Base-by-base conservation (phyloP, 2,888 invertebrate genomes). In the Lithophane semibrunnea region DNA sequence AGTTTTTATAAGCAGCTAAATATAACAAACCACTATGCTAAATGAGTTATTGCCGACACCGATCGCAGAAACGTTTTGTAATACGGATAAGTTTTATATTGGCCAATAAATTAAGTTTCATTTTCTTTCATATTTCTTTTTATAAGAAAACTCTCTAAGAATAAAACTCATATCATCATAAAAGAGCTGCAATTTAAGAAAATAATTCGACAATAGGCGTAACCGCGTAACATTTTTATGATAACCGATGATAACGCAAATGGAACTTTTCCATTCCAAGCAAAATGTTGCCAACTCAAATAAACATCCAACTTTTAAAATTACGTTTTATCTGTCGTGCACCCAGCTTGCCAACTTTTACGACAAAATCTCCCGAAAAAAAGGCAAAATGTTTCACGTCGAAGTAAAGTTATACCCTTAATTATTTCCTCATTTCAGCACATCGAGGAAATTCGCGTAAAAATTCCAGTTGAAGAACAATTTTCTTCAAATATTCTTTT, bases 301-400 rank as follows among this genome's bases (percentile, higher is more conserved):
- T 85, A 85, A 80, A 83, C 74, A 85, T 87, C 54, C 42, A 87
- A 86, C 83, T 86, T 86, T 85, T 77, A 84, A 86, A 87, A 86
- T 86, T 87, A 86, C 79, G 65, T 80, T 85, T 79, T 85, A 85
- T 85, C 86, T 75, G 81, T 76, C 67, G 66, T 75, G 77, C 80
- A 71, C 73, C 72, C 71, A 79, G 76, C 71, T 76, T 69, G 77
- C 66, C 73, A 77, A 85, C 74, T 84, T 87, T 88, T 86, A 76
- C 56, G 80, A 82, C 68, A 77, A 75, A 73, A 75, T 75, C 69
- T 81, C 68, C 70, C 71, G 37, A 72, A 83, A 86, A 58, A 83
- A 88, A 78, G 37, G 71, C 54, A 73, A 73, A 74, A 80, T 77
- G 86, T 77, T 79, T 64, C 71, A 78, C 86, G 79, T 82, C 79